Base-by-base conservation (phyloP, 1,140 invertebrate species). In the Halictus rubicundus region DNA sequence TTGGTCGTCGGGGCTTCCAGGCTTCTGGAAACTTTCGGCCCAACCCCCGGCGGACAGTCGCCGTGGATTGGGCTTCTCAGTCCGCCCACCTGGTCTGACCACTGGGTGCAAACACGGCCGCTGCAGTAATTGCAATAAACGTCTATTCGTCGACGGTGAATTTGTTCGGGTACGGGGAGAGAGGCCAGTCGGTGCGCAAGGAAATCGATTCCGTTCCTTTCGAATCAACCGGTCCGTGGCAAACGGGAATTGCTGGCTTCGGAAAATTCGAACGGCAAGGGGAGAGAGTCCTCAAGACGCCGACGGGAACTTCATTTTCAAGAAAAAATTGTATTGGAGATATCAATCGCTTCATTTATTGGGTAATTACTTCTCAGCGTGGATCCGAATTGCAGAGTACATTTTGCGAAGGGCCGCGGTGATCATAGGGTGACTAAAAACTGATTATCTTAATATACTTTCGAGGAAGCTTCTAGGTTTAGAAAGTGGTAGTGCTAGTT, bases 21-120 rank as follows among this genome's bases (percentile, higher is more conserved):
- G 82, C 80, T 87, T 68, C 75, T 73, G 79, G 84, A 90, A 92
- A 91, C 87, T 92, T 92, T 91, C 82, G 72, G 80, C 80, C 82
- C 82, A 84, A 86, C 88, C 84, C 86, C 65, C 74, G 80, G 82
- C 83, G 88, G 70, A 70, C 82, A 61, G 52, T 82, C 74, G 64
- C 81, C 78, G 70, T 78, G 78, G 59, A 87, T 79, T 65, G 71
- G 65, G 74, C 78, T 90, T 91, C 90, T 92, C 91, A 88, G 84
- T 86, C 82, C 80, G 70, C 64, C 82, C 71, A 81, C 80, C 80
- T 84, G 82, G 80, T 64, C 79, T 82, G 87, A 88, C 79, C 86
- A 66, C 70, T 54, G 72, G 72, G 72, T 78, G 74, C 84, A 82
- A 87, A 87, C 81, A 86, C 81, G 68, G 78, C 75, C 61, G 72